phyloP scores from a whole-genome alignment of 2,888 invertebrate species.

The Sminthurides aquaticus region DNA sequence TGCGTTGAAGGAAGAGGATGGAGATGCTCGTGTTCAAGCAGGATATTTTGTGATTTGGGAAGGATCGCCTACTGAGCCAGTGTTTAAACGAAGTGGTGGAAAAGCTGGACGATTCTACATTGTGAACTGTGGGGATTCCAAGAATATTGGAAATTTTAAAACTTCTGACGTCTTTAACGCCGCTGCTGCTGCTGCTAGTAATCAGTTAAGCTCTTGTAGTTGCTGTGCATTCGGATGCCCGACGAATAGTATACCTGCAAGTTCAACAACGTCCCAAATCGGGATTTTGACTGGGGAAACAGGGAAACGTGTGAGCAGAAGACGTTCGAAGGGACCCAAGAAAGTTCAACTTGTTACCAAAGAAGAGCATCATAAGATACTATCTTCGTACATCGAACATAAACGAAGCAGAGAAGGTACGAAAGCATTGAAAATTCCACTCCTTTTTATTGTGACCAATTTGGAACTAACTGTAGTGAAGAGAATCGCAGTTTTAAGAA shows the following conservation, averaged over 20 bases:
- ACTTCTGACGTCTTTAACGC: background rate
- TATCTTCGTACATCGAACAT: constrained; percentile 17
- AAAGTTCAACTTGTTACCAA: constrained; percentile 24
- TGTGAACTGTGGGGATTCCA: constrained; percentile 20
- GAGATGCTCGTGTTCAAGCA: too few relatives aligned
- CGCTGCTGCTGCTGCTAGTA: background rate
- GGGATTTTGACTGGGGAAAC: constrained; percentile 10
- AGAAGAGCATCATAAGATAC: constrained; percentile 24
- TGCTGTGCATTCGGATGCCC: constrained; percentile 3
- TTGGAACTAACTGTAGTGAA: too few relatives aligned
- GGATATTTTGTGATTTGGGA: constrained; percentile 20
- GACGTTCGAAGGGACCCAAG: constrained; percentile 21
- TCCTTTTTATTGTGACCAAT: too few relatives aligned
- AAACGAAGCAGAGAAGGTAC: constrained; percentile 17
- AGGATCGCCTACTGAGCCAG: constrained; percentile 12
- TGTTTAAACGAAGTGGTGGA: constrained; percentile 3
- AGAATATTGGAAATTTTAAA: constrained; percentile 4
- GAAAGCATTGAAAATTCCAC: too few relatives aligned
- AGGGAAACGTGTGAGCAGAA: constrained; percentile 16
- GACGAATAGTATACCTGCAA: background rate
- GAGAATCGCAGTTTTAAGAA: too few relatives aligned
- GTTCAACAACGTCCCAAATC: background rate
- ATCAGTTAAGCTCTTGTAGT: constrained; percentile 9
- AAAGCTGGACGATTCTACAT: constrained; percentile 21
- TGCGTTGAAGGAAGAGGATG: too few relatives aligned